These are phyloP conservation scores for Euplagia quadripunctaria DNA, from an alignment of 2,888 invertebrate genomes.

Conservation along the genomic window DNA sequence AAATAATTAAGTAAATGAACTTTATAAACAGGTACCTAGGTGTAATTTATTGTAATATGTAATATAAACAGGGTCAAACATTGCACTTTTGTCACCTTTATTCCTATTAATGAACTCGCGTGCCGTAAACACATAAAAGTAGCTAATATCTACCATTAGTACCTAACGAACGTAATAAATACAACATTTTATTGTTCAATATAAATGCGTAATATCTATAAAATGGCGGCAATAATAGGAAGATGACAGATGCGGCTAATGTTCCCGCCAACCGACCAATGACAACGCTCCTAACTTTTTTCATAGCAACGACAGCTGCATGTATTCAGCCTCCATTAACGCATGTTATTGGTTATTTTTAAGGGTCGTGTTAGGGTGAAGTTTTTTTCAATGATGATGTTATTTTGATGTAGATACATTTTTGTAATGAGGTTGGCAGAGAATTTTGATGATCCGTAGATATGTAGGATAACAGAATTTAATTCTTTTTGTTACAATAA, in stretches of 20 bases:
- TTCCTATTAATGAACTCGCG: conserved; percentile 5
- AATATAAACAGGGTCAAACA: neutral
- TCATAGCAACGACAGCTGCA: conserved; percentile 76
- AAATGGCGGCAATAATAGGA: conserved; percentile 70
- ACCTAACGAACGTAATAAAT: conserved; percentile 31
- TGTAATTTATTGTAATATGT: too few relatives aligned
- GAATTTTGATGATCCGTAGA: conserved; percentile 59
- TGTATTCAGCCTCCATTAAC: conserved; percentile 72
- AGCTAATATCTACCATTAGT: conserved; percentile 24
- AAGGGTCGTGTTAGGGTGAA: conserved; percentile 43
- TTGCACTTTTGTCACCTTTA: conserved; percentile 1
- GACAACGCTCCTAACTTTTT: conserved; percentile 69
- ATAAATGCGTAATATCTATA: conserved; percentile 52
- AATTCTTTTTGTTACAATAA: conserved; percentile 41
- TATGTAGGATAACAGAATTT: conserved; percentile 50
- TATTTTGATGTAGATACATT: conserved; percentile 49
- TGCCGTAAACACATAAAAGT: conserved; percentile 11
- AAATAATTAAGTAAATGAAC: too few relatives aligned
- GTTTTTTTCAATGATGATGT: conserved; percentile 65
- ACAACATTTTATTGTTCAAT: conserved; percentile 47
- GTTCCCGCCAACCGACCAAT: conserved; percentile 77
- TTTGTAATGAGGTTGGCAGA: conserved; percentile 58
- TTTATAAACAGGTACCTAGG: too few relatives aligned
- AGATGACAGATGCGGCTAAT: conserved; percentile 81
- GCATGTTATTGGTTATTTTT: conserved; percentile 82